Base-by-base conservation (phyloP, 2,888 invertebrate genomes). In the Phyllotreta cruciferae region DNA sequence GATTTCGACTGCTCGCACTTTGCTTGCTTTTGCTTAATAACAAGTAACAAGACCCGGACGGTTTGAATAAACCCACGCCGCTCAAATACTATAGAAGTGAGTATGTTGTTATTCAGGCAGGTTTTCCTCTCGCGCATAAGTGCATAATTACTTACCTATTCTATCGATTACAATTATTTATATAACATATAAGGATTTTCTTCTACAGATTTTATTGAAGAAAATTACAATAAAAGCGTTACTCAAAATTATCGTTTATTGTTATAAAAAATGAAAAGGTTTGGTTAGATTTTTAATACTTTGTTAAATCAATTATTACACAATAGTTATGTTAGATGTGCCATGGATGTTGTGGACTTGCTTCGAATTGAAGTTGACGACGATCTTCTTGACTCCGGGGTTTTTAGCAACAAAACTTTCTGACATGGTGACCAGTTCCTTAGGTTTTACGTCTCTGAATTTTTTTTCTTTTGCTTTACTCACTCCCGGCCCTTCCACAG, bases 341-440 rank as follows among this genome's bases (percentile, higher is more conserved):
- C 91, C 91, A 8, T 83, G 86, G 64, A 92, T 85, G 73, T 92
- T 90, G 55, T 87, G 84, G 6, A 92, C 82, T 75, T 91, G 86
- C 11, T 81, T 85, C 0, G 91, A 90, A 49, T 86, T 86, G 80
- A 91, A 92, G n/a, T 89, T 89, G 0, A 87, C 90, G 9, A 91
- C 85, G 62, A 91, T 82, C 73, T 85, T 88, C 65, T 88, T 86
- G 52, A 85, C 83, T 3, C 91, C 91, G 0, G 83, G 70, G 78
- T 85, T 85, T 81, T 86, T 86, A 0, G 90, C 89, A 11, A 84
- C 83, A 35, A 91, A 82, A 0, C 86, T 85, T 44, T 88, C 80
- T 58, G 86, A 81, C 0, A 85, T 84, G 10, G 78, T 81, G 3
- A 90, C 80, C 0, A 82, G 73, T 52, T 83, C 87, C 13, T 83